Percentiles rank a stretch among this genome's conserved stretches.
Conservation (phyloP, 2,113 vertebrate species). For the Gracilinanus agilis region DNA sequence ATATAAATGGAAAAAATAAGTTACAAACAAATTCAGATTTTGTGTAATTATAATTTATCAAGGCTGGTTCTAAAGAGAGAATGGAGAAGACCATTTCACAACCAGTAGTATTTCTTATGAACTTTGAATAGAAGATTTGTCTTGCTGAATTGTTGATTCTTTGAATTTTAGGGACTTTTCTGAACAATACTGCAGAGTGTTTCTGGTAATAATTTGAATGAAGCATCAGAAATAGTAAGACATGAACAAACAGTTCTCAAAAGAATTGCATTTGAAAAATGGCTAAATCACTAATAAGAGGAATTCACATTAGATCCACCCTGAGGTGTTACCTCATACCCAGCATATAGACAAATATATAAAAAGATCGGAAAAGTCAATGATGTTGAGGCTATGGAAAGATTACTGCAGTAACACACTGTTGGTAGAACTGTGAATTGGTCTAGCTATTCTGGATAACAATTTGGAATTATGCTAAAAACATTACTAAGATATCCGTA, state of each 20-base stretch:
- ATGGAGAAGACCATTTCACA: not conserved
- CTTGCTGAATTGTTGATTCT: not conserved
- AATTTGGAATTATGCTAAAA: not conserved
- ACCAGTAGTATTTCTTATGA: not conserved
- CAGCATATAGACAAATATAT: not conserved
- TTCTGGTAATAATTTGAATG: not conserved
- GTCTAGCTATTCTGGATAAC: not conserved
- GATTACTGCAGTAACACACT: not conserved
- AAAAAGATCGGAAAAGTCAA: not conserved
- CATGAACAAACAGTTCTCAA: not conserved
- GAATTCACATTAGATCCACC: not conserved
- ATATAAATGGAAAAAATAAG: not conserved
- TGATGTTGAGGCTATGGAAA: not conserved
- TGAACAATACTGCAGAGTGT: not conserved
- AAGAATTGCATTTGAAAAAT: not conserved
- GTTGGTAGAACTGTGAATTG: not conserved
- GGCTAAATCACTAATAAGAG: not conserved
- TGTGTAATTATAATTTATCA: not conserved
- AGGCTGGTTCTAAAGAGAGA: not conserved
- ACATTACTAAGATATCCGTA: not conserved
- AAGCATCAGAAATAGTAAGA: not conserved
- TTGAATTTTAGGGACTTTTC: not conserved
- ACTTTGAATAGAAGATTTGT: not conserved
- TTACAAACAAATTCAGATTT: not conserved
- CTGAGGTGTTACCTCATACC: not conserved